Conservation (phyloP, 2,888 invertebrate genomes). For the Melinaea menophilus region DNA sequence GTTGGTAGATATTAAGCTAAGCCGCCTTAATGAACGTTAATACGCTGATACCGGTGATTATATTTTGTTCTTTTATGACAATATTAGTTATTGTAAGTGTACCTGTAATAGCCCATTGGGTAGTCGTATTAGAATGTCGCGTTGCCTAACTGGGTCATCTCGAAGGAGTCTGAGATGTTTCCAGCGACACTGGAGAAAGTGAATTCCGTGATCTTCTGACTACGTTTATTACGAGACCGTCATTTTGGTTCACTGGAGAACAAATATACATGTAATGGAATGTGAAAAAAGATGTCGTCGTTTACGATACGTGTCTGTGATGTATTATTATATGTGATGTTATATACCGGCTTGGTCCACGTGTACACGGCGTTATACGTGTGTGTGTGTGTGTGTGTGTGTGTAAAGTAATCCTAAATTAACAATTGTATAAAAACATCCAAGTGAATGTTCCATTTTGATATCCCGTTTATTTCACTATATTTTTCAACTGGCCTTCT, state of each 20-base stretch:
- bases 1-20: slow-evolving; percentile 21
- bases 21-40: slow-evolving; percentile 9
- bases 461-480: no score
- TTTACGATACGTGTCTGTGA: no score
- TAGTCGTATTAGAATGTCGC: slow-evolving; percentile 27
- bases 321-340: no score
- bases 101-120: slow-evolving; percentile 18
- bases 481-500: no score
- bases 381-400: no score
- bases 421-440: no score
- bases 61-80: not conserved
- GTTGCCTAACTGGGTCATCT: slow-evolving; percentile 28
- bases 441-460: no score
- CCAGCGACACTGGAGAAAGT: slow-evolving; percentile 17
- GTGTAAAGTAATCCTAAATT: no score
- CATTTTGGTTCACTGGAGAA: not conserved
- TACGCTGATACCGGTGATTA: not conserved
- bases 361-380: no score
- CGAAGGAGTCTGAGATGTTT: slow-evolving; percentile 26
- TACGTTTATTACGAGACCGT: not conserved
- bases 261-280: no score
- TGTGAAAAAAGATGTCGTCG: no score
- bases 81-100: not conserved
- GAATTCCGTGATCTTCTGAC: slow-evolving; percentile 14
- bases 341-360: no score